A percentile compares a stretch with the other conserved stretches of the same genome.
Conservation (phyloP, 2,113 vertebrate genomes). For the Microtus pennsylvanicus region DNA sequence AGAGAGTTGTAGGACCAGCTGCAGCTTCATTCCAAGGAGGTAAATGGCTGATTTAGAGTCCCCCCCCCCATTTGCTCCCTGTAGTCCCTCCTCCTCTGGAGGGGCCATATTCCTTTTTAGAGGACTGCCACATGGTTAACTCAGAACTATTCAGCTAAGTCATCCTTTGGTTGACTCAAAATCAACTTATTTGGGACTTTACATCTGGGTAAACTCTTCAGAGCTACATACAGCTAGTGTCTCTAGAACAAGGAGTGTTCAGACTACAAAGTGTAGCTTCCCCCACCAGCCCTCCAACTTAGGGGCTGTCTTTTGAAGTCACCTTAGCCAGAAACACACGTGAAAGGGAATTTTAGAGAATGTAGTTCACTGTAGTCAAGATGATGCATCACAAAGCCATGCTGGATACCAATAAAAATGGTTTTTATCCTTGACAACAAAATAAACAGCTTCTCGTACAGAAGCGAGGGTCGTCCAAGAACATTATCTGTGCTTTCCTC, state of each 20-base stretch:
- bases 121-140: neutral
- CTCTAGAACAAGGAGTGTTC: neutral
- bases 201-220: neutral
- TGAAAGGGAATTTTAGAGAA: neutral
- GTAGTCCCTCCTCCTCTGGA: neutral
- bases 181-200: neutral
- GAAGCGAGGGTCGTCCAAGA: neutral
- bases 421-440: neutral
- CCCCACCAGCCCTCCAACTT: neutral
- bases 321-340: neutral
- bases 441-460: neutral
- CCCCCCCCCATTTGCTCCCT: neutral
- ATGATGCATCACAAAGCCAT: neutral
- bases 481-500: neutral
- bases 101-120: neutral
- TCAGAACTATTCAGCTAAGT: neutral
- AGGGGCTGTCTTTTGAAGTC: neutral
- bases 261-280: neutral
- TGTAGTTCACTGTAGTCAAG: neutral
- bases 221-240: neutral
- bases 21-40: neutral
- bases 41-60: neutral
- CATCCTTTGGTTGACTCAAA: neutral
- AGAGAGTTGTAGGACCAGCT: neutral
- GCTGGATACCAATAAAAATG: neutral